phyloP scores from a whole-genome alignment of 2,113 vertebrate species.

The Trichechus manatus region DNA sequence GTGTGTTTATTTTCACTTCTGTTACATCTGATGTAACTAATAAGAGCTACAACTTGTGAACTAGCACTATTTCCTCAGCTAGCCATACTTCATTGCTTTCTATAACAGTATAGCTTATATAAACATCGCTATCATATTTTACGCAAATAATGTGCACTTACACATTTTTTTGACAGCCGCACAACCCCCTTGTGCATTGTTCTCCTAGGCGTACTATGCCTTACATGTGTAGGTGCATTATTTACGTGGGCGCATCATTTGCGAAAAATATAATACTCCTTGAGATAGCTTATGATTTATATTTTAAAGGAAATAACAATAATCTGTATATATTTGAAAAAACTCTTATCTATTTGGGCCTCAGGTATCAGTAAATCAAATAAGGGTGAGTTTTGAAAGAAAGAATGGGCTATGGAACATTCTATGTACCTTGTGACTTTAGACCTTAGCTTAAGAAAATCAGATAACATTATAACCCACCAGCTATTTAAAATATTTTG shows the following conservation, averaged over 20 bases:
- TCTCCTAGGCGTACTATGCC: no score
- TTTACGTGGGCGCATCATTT: no score
- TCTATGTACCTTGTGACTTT: background rate
- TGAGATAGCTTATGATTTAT: background rate
- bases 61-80: background rate
- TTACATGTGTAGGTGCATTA: no score
- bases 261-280: no score
- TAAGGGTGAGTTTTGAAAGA: background rate
- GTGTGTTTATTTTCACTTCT: background rate
- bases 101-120: background rate
- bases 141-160: no score
- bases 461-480: background rate
- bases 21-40: background rate
- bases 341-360: background rate
- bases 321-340: background rate
- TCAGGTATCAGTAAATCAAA: background rate
- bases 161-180: no score
- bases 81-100: background rate
- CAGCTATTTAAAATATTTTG: background rate
- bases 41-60: background rate
- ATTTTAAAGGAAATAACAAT: background rate
- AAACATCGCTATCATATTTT: background rate
- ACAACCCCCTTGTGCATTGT: no score
- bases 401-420: background rate
- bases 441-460: background rate